A percentile compares a stretch with the other conserved stretches of the same genome.
phyloP scores from a whole-genome alignment of 2,113 vertebrate species.

The Gymnarchus niloticus region DNA sequence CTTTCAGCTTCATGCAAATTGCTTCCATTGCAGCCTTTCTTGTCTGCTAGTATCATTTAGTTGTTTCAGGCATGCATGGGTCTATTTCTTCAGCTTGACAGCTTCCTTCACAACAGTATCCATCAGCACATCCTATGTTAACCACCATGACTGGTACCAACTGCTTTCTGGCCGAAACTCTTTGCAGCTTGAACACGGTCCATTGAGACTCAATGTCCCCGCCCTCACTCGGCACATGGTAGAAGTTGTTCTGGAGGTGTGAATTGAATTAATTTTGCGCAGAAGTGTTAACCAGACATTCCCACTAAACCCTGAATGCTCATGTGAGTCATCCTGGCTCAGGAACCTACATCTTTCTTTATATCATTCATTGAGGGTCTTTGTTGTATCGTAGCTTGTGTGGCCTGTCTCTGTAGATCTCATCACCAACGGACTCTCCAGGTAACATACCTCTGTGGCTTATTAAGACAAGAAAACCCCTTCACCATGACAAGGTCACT shows the following conservation, averaged over 20 bases:
- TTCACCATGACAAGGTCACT: neutral
- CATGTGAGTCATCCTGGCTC: neutral
- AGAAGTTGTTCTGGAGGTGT: neutral
- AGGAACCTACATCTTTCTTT: neutral
- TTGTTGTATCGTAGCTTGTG: neutral
- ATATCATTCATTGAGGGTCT: neutral
- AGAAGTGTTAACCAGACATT: neutral
- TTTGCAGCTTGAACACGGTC: neutral
- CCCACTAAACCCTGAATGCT: neutral
- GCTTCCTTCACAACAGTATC: neutral
- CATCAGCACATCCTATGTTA: neutral
- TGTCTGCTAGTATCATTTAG: neutral
- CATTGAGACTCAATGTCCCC: neutral
- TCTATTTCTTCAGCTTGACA: constrained; percentile 3
- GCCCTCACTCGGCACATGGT: neutral
- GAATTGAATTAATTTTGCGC: neutral
- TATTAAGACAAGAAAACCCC: neutral
- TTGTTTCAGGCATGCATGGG: neutral
- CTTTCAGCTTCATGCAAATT: neutral
- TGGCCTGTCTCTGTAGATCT: neutral
- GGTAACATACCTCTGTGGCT: too few species aligned
- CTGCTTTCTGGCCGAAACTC: neutral
- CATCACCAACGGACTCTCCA: neutral
- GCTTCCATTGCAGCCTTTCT: neutral
- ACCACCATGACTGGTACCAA: neutral